Base-by-base conservation (phyloP, 1,140 invertebrate genomes). In the Druon quercuslanigerum region DNA sequence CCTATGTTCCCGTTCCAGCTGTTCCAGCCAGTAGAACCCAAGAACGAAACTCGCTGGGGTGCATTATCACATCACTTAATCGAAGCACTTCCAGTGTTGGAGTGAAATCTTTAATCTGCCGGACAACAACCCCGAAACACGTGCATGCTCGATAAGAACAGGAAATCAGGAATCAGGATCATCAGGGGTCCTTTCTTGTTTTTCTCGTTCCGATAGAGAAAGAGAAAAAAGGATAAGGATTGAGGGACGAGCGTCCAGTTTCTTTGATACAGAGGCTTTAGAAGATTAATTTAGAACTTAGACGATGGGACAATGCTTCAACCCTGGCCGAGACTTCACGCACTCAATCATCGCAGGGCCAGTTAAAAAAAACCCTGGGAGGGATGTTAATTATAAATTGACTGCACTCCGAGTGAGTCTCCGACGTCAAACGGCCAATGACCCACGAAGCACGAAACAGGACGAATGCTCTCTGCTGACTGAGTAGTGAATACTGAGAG, bases 101-200 rank as follows among this genome's bases (percentile, higher is more conserved):
- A 33, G 11, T 33, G 25, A 33, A 57, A 60, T 60, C 57, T 60
- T 16, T 60, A 40, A 66, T 40, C 33, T 66, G 33, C 40, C 60
- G 60, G 60, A 66, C 60, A 66, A 66, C 60, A 66, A 66, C 25
- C 60, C 60, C 60, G 60, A 66, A 66, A 66, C 60, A 66, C 60
- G 60, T 66, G 60, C 60, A 66, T 33, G 60, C 60, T 66, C 60
- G 60, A 66, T 66, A 66, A 66, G 60, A 20, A 33, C 60, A 66
- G 60, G 60, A 66, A 46, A 46, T 46, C 60, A 40, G 60, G 25
- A 33, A 33, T 33, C 25, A 33, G 25, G 25, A 33, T 33, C 25
- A 33, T 33, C 25, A 33, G 25, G 25, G 25, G 60, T 66, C 25
- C 52, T n/a, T 54, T 60, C 40, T 46, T 46, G 40, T 46, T 46